Evolutionary conservation across 2,113 vertebrate genomes (phyloP).

Genomic region (Morone chrysops): DNA sequence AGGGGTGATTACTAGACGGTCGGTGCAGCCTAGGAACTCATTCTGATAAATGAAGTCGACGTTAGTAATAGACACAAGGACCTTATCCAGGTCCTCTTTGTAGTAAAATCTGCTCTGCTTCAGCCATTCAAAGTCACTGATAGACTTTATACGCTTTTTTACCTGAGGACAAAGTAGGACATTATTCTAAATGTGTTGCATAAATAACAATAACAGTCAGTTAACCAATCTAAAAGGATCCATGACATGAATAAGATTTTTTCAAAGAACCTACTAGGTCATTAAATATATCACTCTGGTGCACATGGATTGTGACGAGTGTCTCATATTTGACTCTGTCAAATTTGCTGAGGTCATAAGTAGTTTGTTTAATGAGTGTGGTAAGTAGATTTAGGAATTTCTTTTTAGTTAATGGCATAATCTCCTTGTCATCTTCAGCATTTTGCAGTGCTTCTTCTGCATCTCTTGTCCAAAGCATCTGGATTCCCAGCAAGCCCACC

Average conservation of each 20-base stretch:
- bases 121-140: conserved; percentile 91
- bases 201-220: neutral
- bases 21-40: conserved; percentile 93
- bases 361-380: conserved; percentile 88
- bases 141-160: conserved; percentile 87
- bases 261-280: conserved; percentile 84
- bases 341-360: conserved; percentile 86
- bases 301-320: conserved; percentile 92
- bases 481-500: conserved; percentile 91
- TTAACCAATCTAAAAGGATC: neutral
- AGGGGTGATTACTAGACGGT: conserved; percentile 92
- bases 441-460: conserved; percentile 87
- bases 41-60: conserved; percentile 92
- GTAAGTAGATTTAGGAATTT: conserved; percentile 89
- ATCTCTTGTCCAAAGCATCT: conserved; percentile 92
- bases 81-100: conserved; percentile 85
- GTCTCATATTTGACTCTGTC: conserved; percentile 92
- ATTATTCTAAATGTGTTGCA: neutral
- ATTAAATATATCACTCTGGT: conserved; percentile 93
- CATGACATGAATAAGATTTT: neutral
- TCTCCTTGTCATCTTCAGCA: conserved; percentile 86
- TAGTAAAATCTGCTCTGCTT: conserved; percentile 93
- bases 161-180: conserved; percentile 80
- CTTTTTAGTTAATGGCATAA: conserved; percentile 87
- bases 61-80: conserved; percentile 90